phyloP scores from a whole-genome alignment of 1,140 invertebrate genomes.

The Mactra quadrangularis region DNA sequence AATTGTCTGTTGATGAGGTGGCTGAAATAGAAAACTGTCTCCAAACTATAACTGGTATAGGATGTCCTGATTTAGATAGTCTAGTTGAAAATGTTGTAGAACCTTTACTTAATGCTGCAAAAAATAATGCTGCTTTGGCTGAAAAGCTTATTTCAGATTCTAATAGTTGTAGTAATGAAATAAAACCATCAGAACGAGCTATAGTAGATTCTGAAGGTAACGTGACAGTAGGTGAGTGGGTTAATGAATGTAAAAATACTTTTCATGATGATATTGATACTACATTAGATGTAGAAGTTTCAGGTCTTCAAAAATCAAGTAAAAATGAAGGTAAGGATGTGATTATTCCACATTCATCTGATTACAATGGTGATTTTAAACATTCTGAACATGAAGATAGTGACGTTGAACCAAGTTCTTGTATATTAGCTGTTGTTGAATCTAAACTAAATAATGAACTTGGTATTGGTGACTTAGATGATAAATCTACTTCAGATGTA shows the following conservation, averaged over 20 bases:
- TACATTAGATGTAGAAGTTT: slow-evolving; percentile 14
- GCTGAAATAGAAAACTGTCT: slow-evolving; percentile 50
- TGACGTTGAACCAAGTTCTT: slow-evolving; percentile 52
- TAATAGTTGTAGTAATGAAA: not conserved
- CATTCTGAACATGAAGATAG: slow-evolving; percentile 14
- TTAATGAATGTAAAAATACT: slow-evolving; percentile 53
- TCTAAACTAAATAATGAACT: slow-evolving; percentile 5
- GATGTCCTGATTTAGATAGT: slow-evolving; percentile 50
- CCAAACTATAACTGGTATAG: slow-evolving; percentile 53
- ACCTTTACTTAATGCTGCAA: slow-evolving; percentile 38
- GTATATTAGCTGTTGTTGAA: slow-evolving; percentile 53
- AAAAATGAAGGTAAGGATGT: not conserved
- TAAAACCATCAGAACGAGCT: slow-evolving; percentile 33
- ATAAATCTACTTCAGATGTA: not conserved
- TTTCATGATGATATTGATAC: slow-evolving; percentile 17
- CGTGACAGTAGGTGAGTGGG: slow-evolving; percentile 48
- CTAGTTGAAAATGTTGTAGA: slow-evolving; percentile 62
- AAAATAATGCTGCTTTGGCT: slow-evolving; percentile 35
- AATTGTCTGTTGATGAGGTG: slow-evolving; percentile 55
- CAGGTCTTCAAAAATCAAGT: not conserved
- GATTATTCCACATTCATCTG: not conserved
- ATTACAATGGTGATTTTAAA: not conserved
- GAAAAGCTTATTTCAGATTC: not conserved
- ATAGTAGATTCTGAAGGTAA: slow-evolving; percentile 34
- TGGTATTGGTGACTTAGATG: not conserved